These are phyloP conservation scores for Paedocypris sp. DNA, from an alignment of 2,113 vertebrate genomes.

Conservation along the genomic window DNA sequence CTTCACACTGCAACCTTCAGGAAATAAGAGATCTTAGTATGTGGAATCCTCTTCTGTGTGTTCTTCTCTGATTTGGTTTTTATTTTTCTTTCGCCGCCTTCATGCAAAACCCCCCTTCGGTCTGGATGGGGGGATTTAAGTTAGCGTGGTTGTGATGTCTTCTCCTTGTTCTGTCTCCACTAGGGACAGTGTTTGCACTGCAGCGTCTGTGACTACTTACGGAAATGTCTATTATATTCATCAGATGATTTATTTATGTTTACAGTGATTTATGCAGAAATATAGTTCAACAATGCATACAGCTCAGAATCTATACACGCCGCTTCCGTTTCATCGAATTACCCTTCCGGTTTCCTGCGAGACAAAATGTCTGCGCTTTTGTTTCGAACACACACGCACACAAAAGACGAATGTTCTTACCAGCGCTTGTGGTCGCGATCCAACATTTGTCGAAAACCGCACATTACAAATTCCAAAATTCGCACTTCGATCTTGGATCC, in stretches of 20 bases:
- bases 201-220: not conserved
- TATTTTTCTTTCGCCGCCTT: not conserved
- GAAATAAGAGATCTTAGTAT: not conserved
- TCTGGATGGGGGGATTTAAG: not conserved
- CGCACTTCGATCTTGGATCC: no score
- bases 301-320: not conserved
- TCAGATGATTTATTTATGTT: constrained; percentile 20
- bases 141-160: not conserved
- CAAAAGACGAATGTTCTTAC: no score
- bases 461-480: no score
- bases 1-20: no score
- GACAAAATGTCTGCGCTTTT: no score
- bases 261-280: not conserved
- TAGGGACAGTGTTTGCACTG: constrained; percentile 23
- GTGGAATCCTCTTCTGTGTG: constrained; percentile 1
- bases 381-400: no score
- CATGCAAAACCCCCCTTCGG: not conserved
- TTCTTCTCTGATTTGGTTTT: not conserved
- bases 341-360: not conserved
- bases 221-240: constrained; percentile 18
- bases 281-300: not conserved
- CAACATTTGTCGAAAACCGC: no score
- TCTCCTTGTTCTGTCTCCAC: not conserved
- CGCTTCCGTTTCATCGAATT: not conserved
- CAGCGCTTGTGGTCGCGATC: no score